Percentiles rank a stretch among this genome's conserved stretches.
These are phyloP conservation scores for Hydriomena furcata DNA, from an alignment of 2,888 invertebrate genomes.

Conservation along the genomic window DNA sequence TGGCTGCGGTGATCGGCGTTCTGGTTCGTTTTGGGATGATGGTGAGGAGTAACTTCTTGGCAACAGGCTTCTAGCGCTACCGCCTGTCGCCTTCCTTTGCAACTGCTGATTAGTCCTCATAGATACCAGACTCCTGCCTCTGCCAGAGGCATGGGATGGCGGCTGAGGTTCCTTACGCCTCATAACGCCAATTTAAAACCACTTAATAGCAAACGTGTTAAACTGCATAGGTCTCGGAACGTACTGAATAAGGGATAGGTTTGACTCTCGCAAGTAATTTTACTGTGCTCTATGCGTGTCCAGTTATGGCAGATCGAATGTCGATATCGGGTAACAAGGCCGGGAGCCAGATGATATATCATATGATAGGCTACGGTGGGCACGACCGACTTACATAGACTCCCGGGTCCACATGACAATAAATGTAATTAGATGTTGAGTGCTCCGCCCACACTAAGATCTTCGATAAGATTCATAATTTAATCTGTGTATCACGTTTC, in stretches of 20 bases:
- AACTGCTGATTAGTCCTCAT: constrained; percentile 68
- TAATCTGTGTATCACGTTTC: constrained; percentile 50
- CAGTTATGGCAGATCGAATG: constrained; percentile 63
- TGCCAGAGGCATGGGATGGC: constrained; percentile 47
- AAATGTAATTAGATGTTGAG: constrained; percentile 46
- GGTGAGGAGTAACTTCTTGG: constrained; percentile 76
- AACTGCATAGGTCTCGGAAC: constrained; percentile 49
- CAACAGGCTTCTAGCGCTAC: constrained; percentile 55
- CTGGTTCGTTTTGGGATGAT: constrained; percentile 57
- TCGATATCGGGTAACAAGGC: constrained; percentile 75
- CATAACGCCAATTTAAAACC: constrained; percentile 47
- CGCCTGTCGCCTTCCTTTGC: constrained; percentile 58
- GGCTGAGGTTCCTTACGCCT: constrained; percentile 66
- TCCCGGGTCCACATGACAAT: constrained; percentile 44
- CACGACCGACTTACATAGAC: constrained; percentile 61
- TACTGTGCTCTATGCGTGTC: constrained; percentile 65
- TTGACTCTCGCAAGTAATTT: constrained; percentile 59
- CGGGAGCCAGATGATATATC: constrained; percentile 71
- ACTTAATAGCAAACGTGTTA: constrained; percentile 51
- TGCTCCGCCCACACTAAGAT: constrained; percentile 50
- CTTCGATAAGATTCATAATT: constrained; percentile 50
- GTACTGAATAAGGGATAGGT: constrained; percentile 57
- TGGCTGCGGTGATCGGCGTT: constrained; percentile 39
- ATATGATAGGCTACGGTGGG: constrained; percentile 73
- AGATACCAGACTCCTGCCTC: constrained; percentile 68